Evolutionary conservation across 2,113 vertebrate genomes (phyloP), one percentile per base, ranked within the genome.

Genomic region (Gobius niger): DNA sequence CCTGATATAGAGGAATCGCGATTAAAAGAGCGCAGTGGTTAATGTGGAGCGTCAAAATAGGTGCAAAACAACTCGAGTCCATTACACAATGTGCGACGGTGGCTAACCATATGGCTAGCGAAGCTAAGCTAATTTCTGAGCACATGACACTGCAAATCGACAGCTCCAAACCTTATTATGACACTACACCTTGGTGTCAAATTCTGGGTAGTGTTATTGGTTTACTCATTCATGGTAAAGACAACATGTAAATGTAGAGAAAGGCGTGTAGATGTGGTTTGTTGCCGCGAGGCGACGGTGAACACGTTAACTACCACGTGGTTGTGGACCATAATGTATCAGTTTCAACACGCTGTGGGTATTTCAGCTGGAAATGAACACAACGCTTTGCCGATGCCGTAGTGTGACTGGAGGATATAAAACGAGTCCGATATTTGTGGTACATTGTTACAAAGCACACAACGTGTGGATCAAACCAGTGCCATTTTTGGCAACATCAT

Each of bases 281-380:
- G 6, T 13, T 69, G 56, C 67, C 50, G 53, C 47, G 40, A 51
- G 3, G 73, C 66, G 42, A 68, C 56, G 69, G 79, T 62, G 71
- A 77, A 54, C 80, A 72, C 73, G 69, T 70, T 85, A 62, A 81
- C 80, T 71, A 91, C 90, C 90, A 91, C 90, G 90, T 91, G 90
- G 85, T 91, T 81, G 77, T 76, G 65, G 71, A 85, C 70, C 42
- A 57, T 53, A 76, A 82, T 65, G 80, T 72, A 75, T 80, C 78
- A 72, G 78, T 86, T 88, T 79, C 74, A 62, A 7, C 11, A 62
- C 54, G 6, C 24, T 78, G 81, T 72, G 76, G 75, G 77, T 74
- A 68, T 83, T 68, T 71, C 24, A 0, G 34, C 50, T 16, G 47
- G 7, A 44, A 60, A 47, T 1, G 53, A 16, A 50, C 8, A 7